These are phyloP conservation scores for Oreortyx pictus DNA, from an alignment of 2,797 vertebrate species.

Conservation along the genomic window DNA sequence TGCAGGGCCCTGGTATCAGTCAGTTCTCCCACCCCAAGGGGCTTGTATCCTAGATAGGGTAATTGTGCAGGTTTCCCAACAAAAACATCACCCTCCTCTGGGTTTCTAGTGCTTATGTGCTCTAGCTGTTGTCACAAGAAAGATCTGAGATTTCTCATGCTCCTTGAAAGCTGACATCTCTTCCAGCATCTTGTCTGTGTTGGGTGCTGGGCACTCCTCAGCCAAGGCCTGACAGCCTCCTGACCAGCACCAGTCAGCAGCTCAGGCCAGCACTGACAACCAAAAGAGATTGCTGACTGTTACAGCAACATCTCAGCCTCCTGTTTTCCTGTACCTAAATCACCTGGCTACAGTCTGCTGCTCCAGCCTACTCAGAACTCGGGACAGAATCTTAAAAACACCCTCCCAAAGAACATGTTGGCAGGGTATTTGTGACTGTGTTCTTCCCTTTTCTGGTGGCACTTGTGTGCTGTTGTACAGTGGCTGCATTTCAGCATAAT, in stretches of 20 bases:
- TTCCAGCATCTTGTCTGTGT: neutral
- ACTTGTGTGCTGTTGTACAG: neutral
- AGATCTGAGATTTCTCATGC: neutral
- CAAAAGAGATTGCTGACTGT: neutral
- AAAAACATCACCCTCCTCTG: neutral
- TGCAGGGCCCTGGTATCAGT: neutral
- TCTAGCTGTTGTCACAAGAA: neutral
- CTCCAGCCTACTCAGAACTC: neutral
- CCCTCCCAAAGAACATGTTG: neutral
- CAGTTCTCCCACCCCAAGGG: neutral
- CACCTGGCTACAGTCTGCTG: neutral
- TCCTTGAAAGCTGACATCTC: neutral
- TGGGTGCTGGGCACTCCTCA: neutral
- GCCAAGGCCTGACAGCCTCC: neutral
- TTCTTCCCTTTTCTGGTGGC: neutral
- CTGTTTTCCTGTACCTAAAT: neutral
- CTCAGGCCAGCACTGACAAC: neutral
- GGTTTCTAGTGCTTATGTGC: neutral
- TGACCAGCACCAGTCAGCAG: neutral
- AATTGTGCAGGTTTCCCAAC: fast-evolving
- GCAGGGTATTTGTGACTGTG: neutral
- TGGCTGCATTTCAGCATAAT: neutral
- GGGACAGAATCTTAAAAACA: neutral
- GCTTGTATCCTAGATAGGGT: neutral
- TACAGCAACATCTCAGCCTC: neutral